phyloP scores from a whole-genome alignment of 2,888 invertebrate species.

The Diogma glabrata region DNA sequence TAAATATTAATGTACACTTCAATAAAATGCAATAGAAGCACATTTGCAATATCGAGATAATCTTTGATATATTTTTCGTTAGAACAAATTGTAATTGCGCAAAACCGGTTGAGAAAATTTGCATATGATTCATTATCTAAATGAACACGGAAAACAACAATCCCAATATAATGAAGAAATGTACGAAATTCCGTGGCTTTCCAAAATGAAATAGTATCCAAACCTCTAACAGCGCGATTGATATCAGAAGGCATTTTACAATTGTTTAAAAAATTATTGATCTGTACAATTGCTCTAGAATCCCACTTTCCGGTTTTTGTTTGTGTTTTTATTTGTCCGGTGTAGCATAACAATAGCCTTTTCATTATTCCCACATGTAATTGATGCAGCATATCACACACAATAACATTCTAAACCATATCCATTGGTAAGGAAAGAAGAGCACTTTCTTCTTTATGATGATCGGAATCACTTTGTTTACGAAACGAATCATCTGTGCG shows the following conservation, averaged over 20 bases:
- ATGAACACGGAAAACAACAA: neutral
- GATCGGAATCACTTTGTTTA: neutral
- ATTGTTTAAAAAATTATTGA: no score
- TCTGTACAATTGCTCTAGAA: no score
- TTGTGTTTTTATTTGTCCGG: neutral
- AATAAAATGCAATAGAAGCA: slow-evolving; percentile 4
- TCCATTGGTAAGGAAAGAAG: slow-evolving; percentile 1
- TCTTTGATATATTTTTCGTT: no score
- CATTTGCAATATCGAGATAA: slow-evolving; percentile 1
- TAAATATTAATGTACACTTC: neutral
- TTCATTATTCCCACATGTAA: neutral
- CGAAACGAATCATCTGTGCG: neutral
- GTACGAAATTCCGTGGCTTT: neutral
- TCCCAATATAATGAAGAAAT: neutral
- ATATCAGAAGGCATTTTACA: no score
- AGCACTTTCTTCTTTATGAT: neutral
- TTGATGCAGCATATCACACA: neutral
- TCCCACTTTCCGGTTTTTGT: neutral
- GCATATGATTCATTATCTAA: slow-evolving; percentile 1
- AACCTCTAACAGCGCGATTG: neutral
- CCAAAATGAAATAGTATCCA: slow-evolving; percentile 1
- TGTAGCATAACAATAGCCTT: neutral
- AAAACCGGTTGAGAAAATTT: neutral
- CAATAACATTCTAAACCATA: neutral
- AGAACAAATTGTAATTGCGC: no score